Percentiles rank a stretch among this genome's conserved stretches.
phyloP scores from a whole-genome alignment of 2,888 invertebrate species.

The Tortricodes alternella region DNA sequence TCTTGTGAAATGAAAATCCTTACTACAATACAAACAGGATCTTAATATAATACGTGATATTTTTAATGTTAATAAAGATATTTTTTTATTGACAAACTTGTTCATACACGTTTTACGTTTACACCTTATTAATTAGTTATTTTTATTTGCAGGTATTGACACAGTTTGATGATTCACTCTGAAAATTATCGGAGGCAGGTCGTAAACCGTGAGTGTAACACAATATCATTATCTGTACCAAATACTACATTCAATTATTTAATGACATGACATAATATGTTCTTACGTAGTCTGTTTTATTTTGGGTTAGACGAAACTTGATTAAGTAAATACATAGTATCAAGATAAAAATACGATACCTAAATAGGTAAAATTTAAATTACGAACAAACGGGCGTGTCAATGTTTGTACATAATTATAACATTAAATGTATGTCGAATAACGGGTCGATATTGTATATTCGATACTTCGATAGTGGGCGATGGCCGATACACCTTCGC shows the following conservation, averaged over 20 bases:
- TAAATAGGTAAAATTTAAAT: constrained; percentile 1
- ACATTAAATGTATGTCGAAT: constrained; percentile 50
- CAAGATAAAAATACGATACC: not conserved
- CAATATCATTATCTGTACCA: constrained; percentile 26
- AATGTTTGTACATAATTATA: constrained; percentile 49
- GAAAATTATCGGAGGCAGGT: constrained; percentile 43
- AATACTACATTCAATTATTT: not conserved
- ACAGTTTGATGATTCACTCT: constrained; percentile 46
- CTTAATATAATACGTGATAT: no score
- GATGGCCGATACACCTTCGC: constrained; percentile 58
- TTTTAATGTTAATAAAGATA: not conserved
- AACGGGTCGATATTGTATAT: constrained; percentile 69
- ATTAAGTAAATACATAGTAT: not conserved
- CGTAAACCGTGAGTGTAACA: constrained; percentile 48
- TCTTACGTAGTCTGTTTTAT: no score
- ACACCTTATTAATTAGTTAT: constrained; percentile 14
- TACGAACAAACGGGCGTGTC: constrained; percentile 32
- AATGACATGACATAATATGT: no score
- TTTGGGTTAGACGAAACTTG: no score
- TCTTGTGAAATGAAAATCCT: no score
- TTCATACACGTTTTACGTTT: not conserved
- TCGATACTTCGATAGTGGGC: constrained; percentile 60
- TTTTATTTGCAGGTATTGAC: constrained; percentile 63
- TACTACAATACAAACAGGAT: no score
- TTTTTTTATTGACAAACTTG: no score